Percentiles rank a stretch among this genome's conserved stretches.
These are phyloP conservation scores for Lampropteryx suffumata DNA, from an alignment of 2,888 invertebrate species.

Conservation along the genomic window DNA sequence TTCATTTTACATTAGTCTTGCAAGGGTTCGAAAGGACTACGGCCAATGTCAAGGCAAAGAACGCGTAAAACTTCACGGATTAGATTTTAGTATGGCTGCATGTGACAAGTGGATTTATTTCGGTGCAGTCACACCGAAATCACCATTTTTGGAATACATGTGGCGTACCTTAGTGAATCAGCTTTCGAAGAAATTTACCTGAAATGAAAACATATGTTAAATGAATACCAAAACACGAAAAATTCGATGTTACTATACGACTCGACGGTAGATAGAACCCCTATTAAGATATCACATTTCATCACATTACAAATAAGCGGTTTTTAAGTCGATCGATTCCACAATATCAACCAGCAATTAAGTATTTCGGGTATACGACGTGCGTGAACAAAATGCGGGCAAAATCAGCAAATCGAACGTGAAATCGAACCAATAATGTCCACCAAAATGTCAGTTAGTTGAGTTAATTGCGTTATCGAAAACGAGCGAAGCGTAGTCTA, in stretches of 20 bases:
- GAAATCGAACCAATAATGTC: constrained; percentile 25
- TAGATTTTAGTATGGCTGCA: constrained; percentile 29
- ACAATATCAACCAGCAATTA: constrained; percentile 1
- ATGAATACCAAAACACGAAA: too few relatives aligned
- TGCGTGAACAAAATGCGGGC: constrained; percentile 21
- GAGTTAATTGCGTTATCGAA: constrained; percentile 39
- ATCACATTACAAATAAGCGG: too few relatives aligned
- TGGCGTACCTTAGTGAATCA: too few relatives aligned
- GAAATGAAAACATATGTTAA: too few relatives aligned
- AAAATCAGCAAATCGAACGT: constrained; percentile 15
- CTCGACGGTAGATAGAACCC: constrained; percentile 9
- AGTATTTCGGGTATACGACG: constrained; percentile 9
- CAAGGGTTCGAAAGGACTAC: constrained; percentile 15
- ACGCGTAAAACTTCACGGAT: constrained; percentile 32
- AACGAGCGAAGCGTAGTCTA: constrained; percentile 36
- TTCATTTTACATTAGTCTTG: constrained; percentile 18
- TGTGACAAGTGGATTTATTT: constrained; percentile 13
- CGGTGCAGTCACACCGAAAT: neutral
- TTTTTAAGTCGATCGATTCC: constrained; percentile 9
- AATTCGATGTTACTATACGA: too few relatives aligned
- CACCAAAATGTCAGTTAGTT: constrained; percentile 31
- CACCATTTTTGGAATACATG: too few relatives aligned
- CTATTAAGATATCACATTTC: neutral
- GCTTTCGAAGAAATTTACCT: too few relatives aligned
- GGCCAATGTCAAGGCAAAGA: constrained; percentile 43